phyloP scores from a whole-genome alignment of 2,113 vertebrate species.

The Cyprinus carpio region DNA sequence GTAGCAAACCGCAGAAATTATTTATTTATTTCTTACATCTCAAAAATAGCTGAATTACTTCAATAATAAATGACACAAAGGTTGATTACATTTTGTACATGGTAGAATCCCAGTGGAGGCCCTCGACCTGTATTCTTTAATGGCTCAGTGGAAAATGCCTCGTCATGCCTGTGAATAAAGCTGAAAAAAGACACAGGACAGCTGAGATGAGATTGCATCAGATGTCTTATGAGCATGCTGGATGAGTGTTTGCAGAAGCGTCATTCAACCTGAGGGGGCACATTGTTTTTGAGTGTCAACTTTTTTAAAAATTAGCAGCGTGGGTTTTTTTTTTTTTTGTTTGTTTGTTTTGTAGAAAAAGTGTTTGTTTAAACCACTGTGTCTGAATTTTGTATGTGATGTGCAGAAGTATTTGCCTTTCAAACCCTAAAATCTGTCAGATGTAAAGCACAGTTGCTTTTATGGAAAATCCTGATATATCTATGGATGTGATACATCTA shows the following conservation, averaged over 20 bases:
- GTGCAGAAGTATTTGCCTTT: background rate
- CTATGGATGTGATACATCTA: constrained; percentile 8
- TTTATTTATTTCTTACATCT: background rate
- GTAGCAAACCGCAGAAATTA: constrained; percentile 9
- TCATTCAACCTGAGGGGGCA: background rate
- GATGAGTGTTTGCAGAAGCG: background rate
- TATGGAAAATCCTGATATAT: background rate
- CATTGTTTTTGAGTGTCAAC: background rate
- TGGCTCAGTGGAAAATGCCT: constrained; percentile 97
- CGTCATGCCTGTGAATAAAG: constrained; percentile 96
- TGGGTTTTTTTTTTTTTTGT: no score
- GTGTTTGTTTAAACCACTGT: background rate
- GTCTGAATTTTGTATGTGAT: background rate
- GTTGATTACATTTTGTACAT: constrained; percentile 89
- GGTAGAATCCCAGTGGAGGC: constrained; percentile 95
- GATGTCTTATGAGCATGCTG: background rate
- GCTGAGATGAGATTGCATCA: background rate
- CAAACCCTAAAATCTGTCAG: background rate
- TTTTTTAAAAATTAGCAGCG: background rate
- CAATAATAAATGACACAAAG: background rate
- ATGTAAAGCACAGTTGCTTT: background rate
- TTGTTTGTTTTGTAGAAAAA: background rate
- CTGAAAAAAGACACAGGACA: constrained; percentile 62
- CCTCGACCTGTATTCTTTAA: constrained; percentile 97
- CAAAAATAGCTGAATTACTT: background rate